These are phyloP conservation scores for Druon quercuslanigerum DNA, from an alignment of 1,140 invertebrate genomes.

Conservation along the genomic window DNA sequence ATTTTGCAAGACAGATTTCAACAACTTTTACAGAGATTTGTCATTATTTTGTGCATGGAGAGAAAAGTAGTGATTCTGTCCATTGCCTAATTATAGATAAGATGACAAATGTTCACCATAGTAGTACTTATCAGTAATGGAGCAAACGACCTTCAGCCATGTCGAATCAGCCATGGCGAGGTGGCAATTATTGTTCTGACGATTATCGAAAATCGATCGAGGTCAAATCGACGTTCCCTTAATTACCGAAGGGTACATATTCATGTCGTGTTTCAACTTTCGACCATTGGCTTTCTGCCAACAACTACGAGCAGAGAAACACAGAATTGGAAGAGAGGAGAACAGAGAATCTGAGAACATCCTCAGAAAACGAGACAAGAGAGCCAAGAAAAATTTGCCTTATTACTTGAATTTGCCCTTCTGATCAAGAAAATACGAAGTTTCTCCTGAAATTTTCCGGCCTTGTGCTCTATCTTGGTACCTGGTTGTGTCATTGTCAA, in stretches of 20 bases:
- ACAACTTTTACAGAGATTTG: not conserved
- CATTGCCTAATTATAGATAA: constrained; percentile 4
- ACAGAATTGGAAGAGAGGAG: constrained; percentile 5
- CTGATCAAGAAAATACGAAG: too few species aligned
- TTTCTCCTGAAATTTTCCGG: too few species aligned
- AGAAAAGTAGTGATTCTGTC: not conserved
- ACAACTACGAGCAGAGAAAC: constrained; percentile 34
- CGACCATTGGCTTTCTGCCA: constrained; percentile 36
- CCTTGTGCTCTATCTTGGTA: too few species aligned
- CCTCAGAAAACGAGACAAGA: not conserved
- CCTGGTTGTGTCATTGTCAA: too few species aligned
- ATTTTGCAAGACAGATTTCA: not conserved
- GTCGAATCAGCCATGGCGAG: constrained; percentile 10
- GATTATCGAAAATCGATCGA: constrained; percentile 47
- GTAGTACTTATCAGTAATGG: constrained; percentile 22
- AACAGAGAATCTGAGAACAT: not conserved
- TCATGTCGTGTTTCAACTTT: constrained; percentile 42
- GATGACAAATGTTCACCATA: not conserved
- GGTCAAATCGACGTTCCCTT: constrained; percentile 30
- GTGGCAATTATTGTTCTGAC: constrained; percentile 27
- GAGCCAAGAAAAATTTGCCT: too few species aligned
- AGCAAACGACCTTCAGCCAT: constrained; percentile 9
- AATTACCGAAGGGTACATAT: constrained; percentile 46
- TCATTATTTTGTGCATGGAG: not conserved
- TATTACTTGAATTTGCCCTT: too few species aligned